These are phyloP conservation scores for Alosa alosa DNA, from an alignment of 2,113 vertebrate species.

Conservation along the genomic window DNA sequence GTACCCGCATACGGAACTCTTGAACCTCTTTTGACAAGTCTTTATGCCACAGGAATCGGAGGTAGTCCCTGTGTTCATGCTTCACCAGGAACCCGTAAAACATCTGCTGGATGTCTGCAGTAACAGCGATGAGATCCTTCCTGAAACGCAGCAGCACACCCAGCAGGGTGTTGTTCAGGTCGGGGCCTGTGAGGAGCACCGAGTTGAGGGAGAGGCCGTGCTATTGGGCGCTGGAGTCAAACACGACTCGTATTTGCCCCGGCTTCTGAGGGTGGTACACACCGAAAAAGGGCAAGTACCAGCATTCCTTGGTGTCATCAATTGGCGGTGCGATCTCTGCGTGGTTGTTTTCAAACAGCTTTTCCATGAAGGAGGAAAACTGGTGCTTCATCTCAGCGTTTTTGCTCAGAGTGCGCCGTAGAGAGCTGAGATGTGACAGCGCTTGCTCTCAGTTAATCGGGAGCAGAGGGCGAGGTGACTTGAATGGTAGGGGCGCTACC, in stretches of 20 bases:
- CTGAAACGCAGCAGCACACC: constrained; percentile 23
- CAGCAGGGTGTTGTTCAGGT: neutral
- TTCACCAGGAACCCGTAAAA: constrained; percentile 11
- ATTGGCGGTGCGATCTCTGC: constrained; percentile 33
- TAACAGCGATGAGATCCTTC: constrained; percentile 29
- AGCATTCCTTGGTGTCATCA: constrained; percentile 21
- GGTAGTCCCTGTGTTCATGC: constrained; percentile 24
- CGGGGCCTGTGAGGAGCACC: neutral
- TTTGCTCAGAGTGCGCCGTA: constrained; percentile 19
- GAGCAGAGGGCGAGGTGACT: constrained; percentile 7
- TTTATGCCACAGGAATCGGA: constrained; percentile 2
- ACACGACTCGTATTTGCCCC: constrained; percentile 38
- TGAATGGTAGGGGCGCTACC: constrained; percentile 37
- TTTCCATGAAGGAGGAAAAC: constrained; percentile 42
- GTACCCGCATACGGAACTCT: constrained; percentile 17
- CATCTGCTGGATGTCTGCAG: constrained; percentile 28
- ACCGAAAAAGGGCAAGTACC: constrained; percentile 42
- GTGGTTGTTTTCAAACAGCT: constrained; percentile 39
- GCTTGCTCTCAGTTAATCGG: constrained; percentile 37
- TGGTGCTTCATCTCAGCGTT: constrained; percentile 34
- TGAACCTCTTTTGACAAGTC: constrained; percentile 1
- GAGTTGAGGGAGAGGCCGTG: constrained; percentile 23
- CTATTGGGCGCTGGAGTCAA: constrained; percentile 30
- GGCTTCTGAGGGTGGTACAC: constrained; percentile 43
- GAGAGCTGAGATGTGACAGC: constrained; percentile 16